Percentiles rank a stretch among this genome's conserved stretches.
Evolutionary conservation across 1,140 invertebrate genomes (phyloP).

Genomic region (Marisa cornuarietis): DNA sequence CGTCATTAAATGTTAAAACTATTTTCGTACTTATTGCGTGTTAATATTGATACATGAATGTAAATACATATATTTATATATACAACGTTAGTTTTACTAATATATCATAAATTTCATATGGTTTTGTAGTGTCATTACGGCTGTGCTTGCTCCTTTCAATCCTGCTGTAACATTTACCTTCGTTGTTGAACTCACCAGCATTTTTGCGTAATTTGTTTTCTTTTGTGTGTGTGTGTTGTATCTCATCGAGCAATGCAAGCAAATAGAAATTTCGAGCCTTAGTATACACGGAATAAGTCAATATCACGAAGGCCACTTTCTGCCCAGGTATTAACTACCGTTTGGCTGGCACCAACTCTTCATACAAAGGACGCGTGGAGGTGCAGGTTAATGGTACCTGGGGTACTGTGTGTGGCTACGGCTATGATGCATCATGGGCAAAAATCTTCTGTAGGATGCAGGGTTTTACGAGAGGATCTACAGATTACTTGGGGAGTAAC

Average conservation of each 20-base stretch:
- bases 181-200: neutral
- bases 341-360: neutral
- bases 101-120: neutral
- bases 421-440: conserved; percentile 41
- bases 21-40: neutral
- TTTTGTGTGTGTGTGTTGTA: no score
- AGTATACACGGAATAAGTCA: neutral
- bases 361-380: conserved; percentile 38
- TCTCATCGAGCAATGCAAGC: neutral
- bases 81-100: neutral
- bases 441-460: conserved; percentile 43
- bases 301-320: neutral
- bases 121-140: neutral
- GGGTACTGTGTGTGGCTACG: conserved; percentile 45
- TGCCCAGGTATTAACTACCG: conserved; percentile 3
- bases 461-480: conserved; percentile 38
- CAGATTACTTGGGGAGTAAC: neutral
- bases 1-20: neutral
- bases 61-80: no score
- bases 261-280: neutral
- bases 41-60: neutral
- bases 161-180: neutral
- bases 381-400: conserved; percentile 41
- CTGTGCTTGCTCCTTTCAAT: neutral
- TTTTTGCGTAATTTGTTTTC: no score